A percentile compares a stretch with the other conserved stretches of the same genome.
These are phyloP conservation scores for Trachymyrmex cornetzi DNA, from an alignment of 1,140 invertebrate species.

Conservation along the genomic window DNA sequence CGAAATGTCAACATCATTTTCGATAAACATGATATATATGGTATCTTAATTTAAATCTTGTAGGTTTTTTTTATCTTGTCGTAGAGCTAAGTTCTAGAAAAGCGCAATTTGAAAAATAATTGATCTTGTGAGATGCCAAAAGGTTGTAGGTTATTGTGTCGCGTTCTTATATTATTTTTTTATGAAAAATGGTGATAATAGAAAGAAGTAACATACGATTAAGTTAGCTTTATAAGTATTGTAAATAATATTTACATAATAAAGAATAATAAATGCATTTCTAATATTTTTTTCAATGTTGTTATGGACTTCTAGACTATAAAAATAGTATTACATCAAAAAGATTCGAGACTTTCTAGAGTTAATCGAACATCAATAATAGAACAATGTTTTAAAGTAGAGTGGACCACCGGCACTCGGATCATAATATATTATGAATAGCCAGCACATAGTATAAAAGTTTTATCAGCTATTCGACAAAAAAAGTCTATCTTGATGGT, in stretches of 20 bases:
- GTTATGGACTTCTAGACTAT: neutral
- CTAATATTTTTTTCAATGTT: neutral
- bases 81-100: neutral
- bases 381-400: slow-evolving; percentile 22
- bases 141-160: too few relatives aligned
- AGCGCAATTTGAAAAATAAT: neutral
- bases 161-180: neutral
- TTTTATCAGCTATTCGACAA: slow-evolving; percentile 17
- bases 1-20: neutral
- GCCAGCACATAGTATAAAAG: neutral
- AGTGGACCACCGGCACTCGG: neutral
- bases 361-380: slow-evolving; percentile 7
- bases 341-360: neutral
- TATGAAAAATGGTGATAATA: neutral
- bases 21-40: neutral
- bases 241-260: slow-evolving; percentile 18
- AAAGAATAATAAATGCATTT: neutral
- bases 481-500: slow-evolving; percentile 4
- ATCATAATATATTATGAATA: slow-evolving; percentile 45
- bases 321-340: neutral
- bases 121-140: neutral
- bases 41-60: neutral
- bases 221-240: neutral
- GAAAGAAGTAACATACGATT: neutral
- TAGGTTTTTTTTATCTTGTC: neutral